Conservation (phyloP, 2,888 invertebrate genomes). For the Cartodere bifasciata region DNA sequence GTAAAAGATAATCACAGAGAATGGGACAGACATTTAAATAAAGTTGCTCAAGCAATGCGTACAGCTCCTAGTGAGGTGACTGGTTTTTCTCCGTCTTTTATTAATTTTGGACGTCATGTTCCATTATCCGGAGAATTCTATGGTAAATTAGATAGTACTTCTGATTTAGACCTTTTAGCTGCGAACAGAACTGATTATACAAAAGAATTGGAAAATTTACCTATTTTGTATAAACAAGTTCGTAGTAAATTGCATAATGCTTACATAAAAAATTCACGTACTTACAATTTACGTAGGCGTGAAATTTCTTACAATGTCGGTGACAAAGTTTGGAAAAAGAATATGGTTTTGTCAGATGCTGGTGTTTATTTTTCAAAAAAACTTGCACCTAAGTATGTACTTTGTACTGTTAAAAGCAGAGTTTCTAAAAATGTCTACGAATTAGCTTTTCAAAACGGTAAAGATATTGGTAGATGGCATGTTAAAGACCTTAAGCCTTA, state of each 20-base stretch:
- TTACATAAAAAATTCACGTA: constrained; percentile 8
- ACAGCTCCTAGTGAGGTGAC: constrained; percentile 18
- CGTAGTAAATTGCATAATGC: constrained; percentile 3
- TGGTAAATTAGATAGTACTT: too few relatives aligned
- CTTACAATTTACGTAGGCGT: constrained; percentile 12
- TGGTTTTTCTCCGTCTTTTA: too few relatives aligned
- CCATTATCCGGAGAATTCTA: too few relatives aligned
- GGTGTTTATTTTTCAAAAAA: constrained; percentile 10
- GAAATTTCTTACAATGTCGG: constrained; percentile 8
- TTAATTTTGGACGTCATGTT: too few relatives aligned
- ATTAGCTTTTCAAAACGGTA: constrained; percentile 3
- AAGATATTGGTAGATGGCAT: constrained; percentile 6
- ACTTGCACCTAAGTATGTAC: constrained; percentile 9
- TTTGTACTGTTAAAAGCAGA: constrained; percentile 3
- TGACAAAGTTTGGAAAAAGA: constrained; percentile 11
- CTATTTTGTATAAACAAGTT: background rate
- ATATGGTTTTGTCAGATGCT: constrained; percentile 11
- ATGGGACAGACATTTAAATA: constrained; percentile 18
- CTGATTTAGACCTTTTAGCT: too few relatives aligned
- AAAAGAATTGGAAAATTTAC: background rate
- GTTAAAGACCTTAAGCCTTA: constrained; percentile 8
- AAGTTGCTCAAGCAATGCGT: constrained; percentile 18
- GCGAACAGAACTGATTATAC: too few relatives aligned
- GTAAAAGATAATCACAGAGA: constrained; percentile 11
- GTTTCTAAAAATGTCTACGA: constrained; percentile 3